Evolutionary conservation across 37 sponge, comb jelly and placozoan genomes (phyloP), one percentile per base, ranked within the genome.

Genomic region (Bolinopsis microptera): DNA sequence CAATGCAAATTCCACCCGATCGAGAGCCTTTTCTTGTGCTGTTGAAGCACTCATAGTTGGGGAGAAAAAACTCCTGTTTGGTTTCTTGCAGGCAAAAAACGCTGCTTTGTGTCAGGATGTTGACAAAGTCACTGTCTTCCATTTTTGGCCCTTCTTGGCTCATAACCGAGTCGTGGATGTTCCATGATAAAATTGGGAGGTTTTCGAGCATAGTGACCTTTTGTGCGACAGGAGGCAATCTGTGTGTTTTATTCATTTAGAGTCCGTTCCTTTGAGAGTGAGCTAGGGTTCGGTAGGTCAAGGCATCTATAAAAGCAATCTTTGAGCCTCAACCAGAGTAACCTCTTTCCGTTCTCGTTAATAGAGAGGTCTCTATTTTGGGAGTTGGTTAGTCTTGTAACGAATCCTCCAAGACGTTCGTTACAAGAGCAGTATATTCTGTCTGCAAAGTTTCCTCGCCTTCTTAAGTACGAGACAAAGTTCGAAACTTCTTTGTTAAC

Each of bases 1-100:
- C 74, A 70, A 70, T 70, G n/a, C n/a, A n/a, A n/a, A n/a, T n/a
- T n/a, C n/a, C n/a, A n/a, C n/a, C n/a, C n/a, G n/a, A n/a, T n/a
- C 74, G 18, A 70, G 74, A 70, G 74, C 27, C 27, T 18, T 70
- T 70, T 24, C 74, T 9, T 3, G 27, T 25, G n/a, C 74, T 70
- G 74, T 70, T 70, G 74, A 70, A 70, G 27, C 74, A 70, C n/a
- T 70, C 27, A 18, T 70, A 70, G n/a, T 70, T 30, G 5, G 74
- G 74, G 27, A 70, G 27, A 28, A 30, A 70, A 30, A 70, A 23
- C 3, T 70, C n/a, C 27, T 18, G 3, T 70, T 70, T 70, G 2
- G 74, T 70, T 70, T 70, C 74, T 18, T 70, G 74, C 26, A 70
- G 74, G 27, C 74, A 70, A 18, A 70, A 70, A 28, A 70, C 27